Evolutionary conservation across 2,113 vertebrate genomes (phyloP), one percentile per base, ranked within the genome.

Genomic region (Microtus richardsoni): DNA sequence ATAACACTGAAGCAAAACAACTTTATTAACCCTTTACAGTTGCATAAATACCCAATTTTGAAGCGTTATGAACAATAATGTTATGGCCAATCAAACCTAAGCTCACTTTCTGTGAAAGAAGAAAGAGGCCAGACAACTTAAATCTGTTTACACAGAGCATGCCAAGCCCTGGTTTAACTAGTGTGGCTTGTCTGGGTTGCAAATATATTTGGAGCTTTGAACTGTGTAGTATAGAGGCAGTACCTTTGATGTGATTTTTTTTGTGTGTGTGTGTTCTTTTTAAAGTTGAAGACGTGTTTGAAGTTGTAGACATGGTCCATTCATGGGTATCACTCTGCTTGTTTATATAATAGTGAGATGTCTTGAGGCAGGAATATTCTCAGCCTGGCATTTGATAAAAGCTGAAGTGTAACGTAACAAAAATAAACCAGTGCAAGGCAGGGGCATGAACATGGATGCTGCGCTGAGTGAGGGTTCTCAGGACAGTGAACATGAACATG

Each of bases 381-480:
- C n/a, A 70, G 19, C 26, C 39, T 97, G 96, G 93, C 89, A 95
- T 54, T n/a, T 95, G 71, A 83, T 97, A 71, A 97, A 96, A 94
- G 66, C n/a, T 93, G 28, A 88, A 74, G 33, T 94, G 39, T 77
- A 79, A 36, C 75, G 39, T 93, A 91, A 80, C 44, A 87, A 95
- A 97, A 95, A 91, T 85, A 97, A 97, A 94, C 77, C 95, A 94
- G 87, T 93, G 90, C 28, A 94, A 90, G n/a, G 66, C 7, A 90
- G 68, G 26, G 41, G n/a, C 93, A 49, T 91, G 92, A 96, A 74
- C 66, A 87, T 92, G 88, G 93, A 60, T 77, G 54, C 82, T 93
- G n/a, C 75, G 41, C 91, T 88, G 87, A 94, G 89, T 95, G 30
- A 90, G 52, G 68, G 24, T 49, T 26, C 95, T 84, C 70, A 60